phyloP scores from a whole-genome alignment of 2,888 invertebrate genomes.

The Lasioglossum calceatum region DNA sequence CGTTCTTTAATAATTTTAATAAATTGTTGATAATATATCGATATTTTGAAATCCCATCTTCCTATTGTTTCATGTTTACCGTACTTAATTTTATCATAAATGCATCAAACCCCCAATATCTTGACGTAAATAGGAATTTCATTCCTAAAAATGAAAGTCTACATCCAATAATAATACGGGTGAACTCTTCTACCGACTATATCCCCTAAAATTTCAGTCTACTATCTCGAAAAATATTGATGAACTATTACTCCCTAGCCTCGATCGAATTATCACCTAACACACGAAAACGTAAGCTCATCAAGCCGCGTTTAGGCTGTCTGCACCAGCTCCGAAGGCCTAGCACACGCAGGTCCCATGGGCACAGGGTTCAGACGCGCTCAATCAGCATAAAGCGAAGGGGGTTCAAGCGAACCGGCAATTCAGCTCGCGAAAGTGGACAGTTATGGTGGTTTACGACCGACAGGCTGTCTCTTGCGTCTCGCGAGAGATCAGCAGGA shows the following conservation, averaged over 20 bases:
- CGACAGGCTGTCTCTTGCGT: neutral
- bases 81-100: too few relatives aligned
- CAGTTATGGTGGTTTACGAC: neutral
- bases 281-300: neutral
- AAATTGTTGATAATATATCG: too few relatives aligned
- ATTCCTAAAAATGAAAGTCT: neutral
- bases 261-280: neutral
- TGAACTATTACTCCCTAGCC: neutral
- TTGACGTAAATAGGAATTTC: too few relatives aligned
- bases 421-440: constrained; percentile 4
- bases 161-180: neutral
- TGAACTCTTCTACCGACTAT: neutral
- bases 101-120: too few relatives aligned
- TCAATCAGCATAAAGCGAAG: constrained; percentile 5
- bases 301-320: neutral
- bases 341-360: neutral
- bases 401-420: neutral
- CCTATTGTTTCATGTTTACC: too few relatives aligned
- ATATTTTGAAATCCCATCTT: too few relatives aligned
- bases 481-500: neutral
- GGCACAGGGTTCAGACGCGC: neutral
- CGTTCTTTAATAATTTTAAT: neutral
- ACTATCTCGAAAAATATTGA: neutral
- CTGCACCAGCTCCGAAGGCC: neutral
- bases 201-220: too few relatives aligned